Conservation (phyloP, 1,140 invertebrate genomes). For the Drosophila asahinai region DNA sequence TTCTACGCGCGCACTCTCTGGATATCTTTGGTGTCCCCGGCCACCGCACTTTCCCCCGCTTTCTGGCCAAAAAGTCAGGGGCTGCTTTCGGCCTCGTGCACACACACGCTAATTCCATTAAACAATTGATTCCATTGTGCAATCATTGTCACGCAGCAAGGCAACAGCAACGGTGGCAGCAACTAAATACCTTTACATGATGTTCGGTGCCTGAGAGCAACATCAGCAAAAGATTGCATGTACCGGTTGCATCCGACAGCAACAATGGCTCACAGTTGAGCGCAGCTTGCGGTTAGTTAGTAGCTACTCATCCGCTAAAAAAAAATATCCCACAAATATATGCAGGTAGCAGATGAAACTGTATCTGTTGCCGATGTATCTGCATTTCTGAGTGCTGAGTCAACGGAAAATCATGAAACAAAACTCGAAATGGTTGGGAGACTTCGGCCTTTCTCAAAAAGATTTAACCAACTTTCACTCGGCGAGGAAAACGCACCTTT, state of each 20-base stretch:
- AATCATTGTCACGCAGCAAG: constrained; percentile 75
- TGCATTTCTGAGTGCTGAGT: constrained; percentile 60
- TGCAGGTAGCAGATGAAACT: constrained; percentile 50
- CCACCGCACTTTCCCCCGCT: constrained; percentile 11
- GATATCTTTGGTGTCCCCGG: constrained; percentile 45
- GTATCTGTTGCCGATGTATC: constrained; percentile 49
- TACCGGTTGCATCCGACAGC: constrained; percentile 16
- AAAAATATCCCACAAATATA: constrained; percentile 27
- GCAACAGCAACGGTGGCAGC: constrained; percentile 36
- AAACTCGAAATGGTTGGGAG: constrained; percentile 5
- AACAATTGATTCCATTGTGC: constrained; percentile 84
- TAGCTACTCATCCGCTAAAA: constrained; percentile 54
- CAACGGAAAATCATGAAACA: constrained; percentile 28
- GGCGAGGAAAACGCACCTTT: constrained; percentile 57
- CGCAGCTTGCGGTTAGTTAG: constrained; percentile 52
- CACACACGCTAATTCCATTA: constrained; percentile 77
- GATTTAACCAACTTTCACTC: constrained; percentile 65
- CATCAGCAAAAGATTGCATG: constrained; percentile 21
- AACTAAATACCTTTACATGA: background rate
- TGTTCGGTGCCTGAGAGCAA: constrained; percentile 19
- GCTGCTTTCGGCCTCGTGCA: constrained; percentile 37
- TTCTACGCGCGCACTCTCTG: constrained; percentile 18
- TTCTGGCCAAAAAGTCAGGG: constrained; percentile 38
- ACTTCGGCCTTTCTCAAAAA: constrained; percentile 31
- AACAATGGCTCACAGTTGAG: constrained; percentile 57